Conservation (phyloP, 2,888 invertebrate species). For the Chorisops tibialis region DNA sequence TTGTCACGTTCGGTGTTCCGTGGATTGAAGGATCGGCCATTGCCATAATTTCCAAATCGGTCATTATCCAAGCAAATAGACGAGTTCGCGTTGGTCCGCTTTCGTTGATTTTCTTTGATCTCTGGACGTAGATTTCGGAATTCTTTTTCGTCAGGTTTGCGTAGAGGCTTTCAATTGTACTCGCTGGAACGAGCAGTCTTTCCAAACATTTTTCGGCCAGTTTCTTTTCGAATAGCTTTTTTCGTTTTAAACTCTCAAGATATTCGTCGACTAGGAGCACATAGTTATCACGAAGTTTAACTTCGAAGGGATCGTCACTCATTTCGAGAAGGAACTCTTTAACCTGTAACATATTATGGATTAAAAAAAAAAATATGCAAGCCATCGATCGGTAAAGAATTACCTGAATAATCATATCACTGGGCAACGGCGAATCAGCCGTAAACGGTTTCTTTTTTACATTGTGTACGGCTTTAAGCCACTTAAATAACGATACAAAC, state of each 20-base stretch:
- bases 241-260: constrained; percentile 85
- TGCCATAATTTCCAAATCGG: constrained; percentile 62
- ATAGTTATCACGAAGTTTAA: constrained; percentile 91
- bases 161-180: constrained; percentile 86
- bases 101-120: constrained; percentile 65
- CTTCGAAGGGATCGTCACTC: constrained; percentile 97
- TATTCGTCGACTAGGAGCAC: constrained; percentile 94
- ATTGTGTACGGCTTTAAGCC: constrained; percentile 84
- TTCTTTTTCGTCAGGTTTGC: constrained; percentile 83
- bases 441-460: constrained; percentile 68
- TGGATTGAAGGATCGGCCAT: constrained; percentile 86
- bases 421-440: constrained; percentile 69
- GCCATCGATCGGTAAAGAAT: too few species aligned
- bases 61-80: constrained; percentile 83
- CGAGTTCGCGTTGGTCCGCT: constrained; percentile 65
- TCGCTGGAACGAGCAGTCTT: constrained; percentile 73
- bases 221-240: constrained; percentile 85
- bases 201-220: constrained; percentile 78
- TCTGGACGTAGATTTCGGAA: constrained; percentile 92
- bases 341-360: too few species aligned
- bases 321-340: constrained; percentile 88
- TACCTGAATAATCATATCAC: constrained; percentile 86
- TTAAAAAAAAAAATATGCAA: too few species aligned
- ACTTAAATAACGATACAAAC: constrained; percentile 86
- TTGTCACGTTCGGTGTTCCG: constrained; percentile 71